A percentile compares a stretch with the other conserved stretches of the same genome.
These are phyloP conservation scores for Argentina silus DNA, from an alignment of 2,797 vertebrate species.

Conservation along the genomic window DNA sequence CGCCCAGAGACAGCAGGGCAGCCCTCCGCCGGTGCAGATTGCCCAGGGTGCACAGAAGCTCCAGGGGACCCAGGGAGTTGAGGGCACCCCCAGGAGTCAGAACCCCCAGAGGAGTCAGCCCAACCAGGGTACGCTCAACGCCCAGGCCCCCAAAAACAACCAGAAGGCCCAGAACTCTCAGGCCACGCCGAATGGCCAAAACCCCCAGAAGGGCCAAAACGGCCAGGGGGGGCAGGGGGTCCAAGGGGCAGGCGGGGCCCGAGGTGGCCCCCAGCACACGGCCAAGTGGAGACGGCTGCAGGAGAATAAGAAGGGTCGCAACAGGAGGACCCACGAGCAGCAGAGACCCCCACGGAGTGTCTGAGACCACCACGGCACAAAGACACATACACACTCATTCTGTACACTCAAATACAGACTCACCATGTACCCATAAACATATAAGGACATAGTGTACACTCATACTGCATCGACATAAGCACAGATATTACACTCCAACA, in stretches of 20 bases:
- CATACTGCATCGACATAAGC: slow-evolving; percentile 15
- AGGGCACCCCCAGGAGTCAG: slow-evolving; percentile 49
- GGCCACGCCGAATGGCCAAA: slow-evolving; percentile 39
- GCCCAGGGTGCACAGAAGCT: too few species aligned
- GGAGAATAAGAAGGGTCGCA: slow-evolving; percentile 97
- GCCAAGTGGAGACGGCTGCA: slow-evolving; percentile 97
- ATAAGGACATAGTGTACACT: neutral
- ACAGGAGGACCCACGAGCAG: slow-evolving; percentile 98
- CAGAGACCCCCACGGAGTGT: slow-evolving; percentile 98
- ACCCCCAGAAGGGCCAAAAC: slow-evolving; percentile 59
- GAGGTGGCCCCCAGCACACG: slow-evolving; percentile 72
- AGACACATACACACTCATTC: slow-evolving; percentile 12
- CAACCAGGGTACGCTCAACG: slow-evolving; percentile 37
- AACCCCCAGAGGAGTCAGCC: slow-evolving; percentile 51
- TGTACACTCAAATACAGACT: slow-evolving; percentile 34
- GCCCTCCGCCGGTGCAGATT: slow-evolving; percentile 54
- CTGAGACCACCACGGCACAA: slow-evolving; percentile 63
- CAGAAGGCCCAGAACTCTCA: slow-evolving; percentile 64
- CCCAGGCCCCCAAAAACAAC: slow-evolving; percentile 58
- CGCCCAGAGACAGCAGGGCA: slow-evolving; percentile 69
- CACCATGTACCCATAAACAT: slow-evolving; percentile 21
- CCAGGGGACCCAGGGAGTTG: slow-evolving; percentile 48
- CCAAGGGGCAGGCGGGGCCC: slow-evolving; percentile 72
- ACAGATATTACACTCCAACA: slow-evolving; percentile 17
- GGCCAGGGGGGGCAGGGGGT: slow-evolving; percentile 74